A percentile compares a stretch with the other conserved stretches of the same genome.
These are phyloP conservation scores for Scaptomyza parva DNA, from an alignment of 2,888 invertebrate genomes.

Conservation along the genomic window DNA sequence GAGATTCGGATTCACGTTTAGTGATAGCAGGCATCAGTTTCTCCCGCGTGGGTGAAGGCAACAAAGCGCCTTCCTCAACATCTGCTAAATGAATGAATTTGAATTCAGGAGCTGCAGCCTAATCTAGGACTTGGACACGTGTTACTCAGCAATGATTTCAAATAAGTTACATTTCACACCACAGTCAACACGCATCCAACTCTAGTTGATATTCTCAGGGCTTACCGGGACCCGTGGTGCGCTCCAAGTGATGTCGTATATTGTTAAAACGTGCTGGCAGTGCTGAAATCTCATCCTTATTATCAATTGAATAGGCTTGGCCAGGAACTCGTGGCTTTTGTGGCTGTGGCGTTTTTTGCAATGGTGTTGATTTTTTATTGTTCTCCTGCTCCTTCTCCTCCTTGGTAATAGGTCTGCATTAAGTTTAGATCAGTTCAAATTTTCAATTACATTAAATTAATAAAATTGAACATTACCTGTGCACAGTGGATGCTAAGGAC, in stretches of 20 bases:
- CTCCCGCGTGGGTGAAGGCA: conserved; percentile 90
- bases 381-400: conserved; percentile 95
- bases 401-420: conserved; percentile 90
- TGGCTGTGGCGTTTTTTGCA: conserved; percentile 83
- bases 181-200: background rate
- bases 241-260: conserved; percentile 89
- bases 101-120: background rate
- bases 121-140: background rate
- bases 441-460: background rate
- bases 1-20: conserved; percentile 84
- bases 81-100: conserved; percentile 72
- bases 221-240: conserved; percentile 89
- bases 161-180: no score
- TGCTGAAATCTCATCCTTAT: conserved; percentile 83
- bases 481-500: conserved; percentile 93
- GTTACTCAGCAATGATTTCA: no score
- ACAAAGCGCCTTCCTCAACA: conserved; percentile 88
- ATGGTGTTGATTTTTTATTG: conserved; percentile 91
- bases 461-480: conserved; percentile 86
- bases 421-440: background rate
- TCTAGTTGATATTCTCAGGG: background rate
- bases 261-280: conserved; percentile 86
- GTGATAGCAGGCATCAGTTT: conserved; percentile 89
- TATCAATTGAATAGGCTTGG: conserved; percentile 87
- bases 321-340: conserved; percentile 85